Base-by-base conservation (phyloP, 2,113 vertebrate species). In the Sitta europaea region DNA sequence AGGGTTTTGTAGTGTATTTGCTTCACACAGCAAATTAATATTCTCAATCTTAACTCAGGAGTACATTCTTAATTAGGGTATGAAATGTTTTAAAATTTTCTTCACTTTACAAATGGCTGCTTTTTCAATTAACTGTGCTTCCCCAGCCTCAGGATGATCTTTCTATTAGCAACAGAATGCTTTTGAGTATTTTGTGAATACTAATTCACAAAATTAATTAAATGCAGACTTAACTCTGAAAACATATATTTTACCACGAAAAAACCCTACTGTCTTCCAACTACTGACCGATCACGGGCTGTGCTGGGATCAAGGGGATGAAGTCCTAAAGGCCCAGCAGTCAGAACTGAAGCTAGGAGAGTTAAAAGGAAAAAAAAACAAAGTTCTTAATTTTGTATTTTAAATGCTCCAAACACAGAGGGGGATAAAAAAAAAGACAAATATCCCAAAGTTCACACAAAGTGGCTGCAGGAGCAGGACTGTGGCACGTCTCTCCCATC, bases 81-180 rank as follows among this genome's bases (percentile, higher is more conserved):
- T 75, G 80, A 92, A 95, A 94, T 92, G 86, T 95, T 90, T 87
- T 72, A 88, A 86, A 65, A 77, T 90, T 94, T 92, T 85, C 78
- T 80, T 91, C 77, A 36, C 94, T 96, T 94, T 95, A 90, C 75
- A 94, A 96, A 92, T 33, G 71, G 90, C 47, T 92, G 74, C 75
- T 88, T 93, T 94, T 92, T 94, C 95, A 97, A 95, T 96, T 92
- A 96, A 77, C 79, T 76, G 27, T 50, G 78, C 87, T 95, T 96
- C 88, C 82, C 83, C 92, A 92, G 88, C 92, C 89, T 95, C 84
- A 51, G 86, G 85, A 96, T 95, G 96, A 97, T 94, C 94, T 92
- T 96, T 96, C 94, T 95, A 96, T 96, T 92, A 95, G 93, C 72
- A 93, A 88, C 61, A 90, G 75, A 94, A 94, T 76, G 79, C 94